phyloP scores from a whole-genome alignment of 2,113 vertebrate genomes.

The Ia io region DNA sequence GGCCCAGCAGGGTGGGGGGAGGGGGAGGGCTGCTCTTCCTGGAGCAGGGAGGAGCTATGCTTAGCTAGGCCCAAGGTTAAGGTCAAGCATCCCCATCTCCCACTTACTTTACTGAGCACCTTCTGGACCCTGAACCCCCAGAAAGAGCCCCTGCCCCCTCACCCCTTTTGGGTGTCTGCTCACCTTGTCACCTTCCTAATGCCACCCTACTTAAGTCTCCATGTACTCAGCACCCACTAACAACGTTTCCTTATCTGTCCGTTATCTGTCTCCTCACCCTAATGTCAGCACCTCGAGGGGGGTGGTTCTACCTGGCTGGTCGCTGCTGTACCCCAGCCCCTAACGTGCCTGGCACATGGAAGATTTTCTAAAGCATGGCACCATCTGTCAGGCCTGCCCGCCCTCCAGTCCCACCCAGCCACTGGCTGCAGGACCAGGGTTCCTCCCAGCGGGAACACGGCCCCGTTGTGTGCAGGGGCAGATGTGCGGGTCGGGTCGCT shows the following conservation, averaged over 20 bases:
- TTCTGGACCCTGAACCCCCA: neutral
- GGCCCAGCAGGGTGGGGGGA: neutral
- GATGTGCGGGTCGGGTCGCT: constrained; percentile 8
- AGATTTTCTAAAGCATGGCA: neutral
- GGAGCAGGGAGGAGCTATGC: neutral
- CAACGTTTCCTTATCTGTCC: too few relatives aligned
- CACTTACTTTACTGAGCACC: neutral
- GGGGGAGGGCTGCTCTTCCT: neutral
- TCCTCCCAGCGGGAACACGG: constrained; percentile 30
- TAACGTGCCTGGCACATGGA: neutral
- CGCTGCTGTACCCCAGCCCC: neutral
- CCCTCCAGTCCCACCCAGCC: neutral
- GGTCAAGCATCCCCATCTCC: neutral
- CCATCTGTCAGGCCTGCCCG: neutral
- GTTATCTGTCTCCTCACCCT: rapidly evolving
- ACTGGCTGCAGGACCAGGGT: neutral
- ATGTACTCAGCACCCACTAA: rapidly evolving
- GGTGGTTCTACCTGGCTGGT: neutral
- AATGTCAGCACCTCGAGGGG: rapidly evolving
- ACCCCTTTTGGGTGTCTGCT: neutral
- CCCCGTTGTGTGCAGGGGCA: constrained; percentile 51
- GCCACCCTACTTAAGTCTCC: neutral
- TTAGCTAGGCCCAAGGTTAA: neutral
- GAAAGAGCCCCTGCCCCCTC: neutral
- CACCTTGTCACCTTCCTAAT: neutral